Percentiles rank a stretch among this genome's conserved stretches.
Conservation (phyloP, 2,797 vertebrate genomes). For the Spizella passerina region DNA sequence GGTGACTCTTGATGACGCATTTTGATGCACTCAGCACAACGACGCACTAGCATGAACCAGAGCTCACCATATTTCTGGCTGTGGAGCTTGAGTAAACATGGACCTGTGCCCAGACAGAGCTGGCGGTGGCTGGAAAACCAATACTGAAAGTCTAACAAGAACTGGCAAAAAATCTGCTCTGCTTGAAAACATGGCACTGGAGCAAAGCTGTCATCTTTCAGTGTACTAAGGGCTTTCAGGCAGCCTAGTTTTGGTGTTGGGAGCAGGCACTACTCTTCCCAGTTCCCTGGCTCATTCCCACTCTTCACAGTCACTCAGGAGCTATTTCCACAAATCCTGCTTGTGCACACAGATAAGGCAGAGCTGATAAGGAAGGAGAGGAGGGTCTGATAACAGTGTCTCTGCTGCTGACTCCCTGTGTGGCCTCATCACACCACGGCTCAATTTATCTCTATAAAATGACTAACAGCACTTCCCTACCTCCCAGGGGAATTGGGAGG, state of each 20-base stretch:
- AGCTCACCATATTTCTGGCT: slow-evolving; percentile 52
- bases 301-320: background rate
- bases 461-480: background rate
- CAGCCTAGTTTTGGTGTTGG: background rate
- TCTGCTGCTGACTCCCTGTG: background rate
- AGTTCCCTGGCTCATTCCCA: background rate
- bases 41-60: slow-evolving; percentile 14
- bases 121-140: slow-evolving; percentile 22
- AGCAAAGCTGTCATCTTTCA: background rate
- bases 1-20: slow-evolving; percentile 33
- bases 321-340: background rate
- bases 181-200: background rate
- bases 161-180: background rate
- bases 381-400: background rate
- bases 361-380: background rate
- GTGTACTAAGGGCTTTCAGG: background rate
- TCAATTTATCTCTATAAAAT: slow-evolving; percentile 19
- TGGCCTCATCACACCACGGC: background rate
- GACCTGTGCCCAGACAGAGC: slow-evolving; percentile 42
- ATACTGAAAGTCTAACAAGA: slow-evolving; percentile 1
- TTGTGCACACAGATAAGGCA: background rate
- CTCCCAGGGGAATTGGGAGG: background rate
- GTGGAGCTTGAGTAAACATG: slow-evolving; percentile 51
- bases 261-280: background rate
- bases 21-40: slow-evolving; percentile 37